Percentiles rank a stretch among this genome's conserved stretches.
These are phyloP conservation scores for Biston betularia DNA, from an alignment of 2,888 invertebrate species.

Conservation along the genomic window DNA sequence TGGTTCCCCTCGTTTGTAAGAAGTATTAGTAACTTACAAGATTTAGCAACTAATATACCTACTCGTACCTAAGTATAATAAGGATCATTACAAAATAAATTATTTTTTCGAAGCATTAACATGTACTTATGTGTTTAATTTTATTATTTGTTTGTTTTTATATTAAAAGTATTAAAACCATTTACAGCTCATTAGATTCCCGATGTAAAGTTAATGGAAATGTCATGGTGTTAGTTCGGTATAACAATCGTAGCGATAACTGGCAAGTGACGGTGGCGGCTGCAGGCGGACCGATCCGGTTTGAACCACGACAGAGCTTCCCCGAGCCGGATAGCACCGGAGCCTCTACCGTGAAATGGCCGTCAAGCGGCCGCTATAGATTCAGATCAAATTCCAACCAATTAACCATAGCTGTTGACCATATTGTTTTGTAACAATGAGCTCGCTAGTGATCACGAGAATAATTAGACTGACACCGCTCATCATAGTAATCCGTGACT, in stretches of 20 bases:
- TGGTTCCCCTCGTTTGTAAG: background rate
- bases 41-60: background rate
- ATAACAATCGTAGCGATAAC: slow-evolving; percentile 53
- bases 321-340: slow-evolving; percentile 71
- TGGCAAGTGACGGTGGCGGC: slow-evolving; percentile 43
- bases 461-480: slow-evolving; percentile 12
- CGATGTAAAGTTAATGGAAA: slow-evolving; percentile 32
- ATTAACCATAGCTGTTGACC: slow-evolving; percentile 63
- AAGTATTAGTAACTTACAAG: background rate
- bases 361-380: slow-evolving; percentile 47
- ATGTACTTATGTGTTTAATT: no score
- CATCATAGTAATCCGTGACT: slow-evolving; percentile 17
- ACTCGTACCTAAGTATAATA: no score
- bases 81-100: background rate
- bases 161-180: slow-evolving; percentile 10
- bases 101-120: background rate
- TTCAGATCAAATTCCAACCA: slow-evolving; percentile 73
- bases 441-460: slow-evolving; percentile 17
- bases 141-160: no score
- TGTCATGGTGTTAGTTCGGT: slow-evolving; percentile 33
- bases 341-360: slow-evolving; percentile 53
- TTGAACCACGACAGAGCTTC: slow-evolving; percentile 61
- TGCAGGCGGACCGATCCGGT: slow-evolving; percentile 66
- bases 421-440: slow-evolving; percentile 43
- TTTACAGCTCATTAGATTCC: slow-evolving; percentile 20